These are phyloP conservation scores for Callorhinus ursinus DNA, from an alignment of 2,113 vertebrate genomes.

Conservation along the genomic window DNA sequence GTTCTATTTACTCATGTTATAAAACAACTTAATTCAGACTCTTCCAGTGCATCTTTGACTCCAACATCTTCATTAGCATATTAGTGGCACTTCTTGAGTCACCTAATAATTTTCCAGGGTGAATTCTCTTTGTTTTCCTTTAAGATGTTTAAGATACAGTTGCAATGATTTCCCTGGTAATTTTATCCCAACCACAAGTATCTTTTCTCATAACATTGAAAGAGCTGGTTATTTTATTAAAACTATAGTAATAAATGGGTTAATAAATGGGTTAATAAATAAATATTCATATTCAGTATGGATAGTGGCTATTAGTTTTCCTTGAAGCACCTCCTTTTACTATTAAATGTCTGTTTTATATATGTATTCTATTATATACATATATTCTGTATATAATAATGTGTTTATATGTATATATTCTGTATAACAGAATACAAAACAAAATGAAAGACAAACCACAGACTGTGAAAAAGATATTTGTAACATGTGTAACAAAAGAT, in stretches of 20 bases:
- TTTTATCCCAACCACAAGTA: background rate
- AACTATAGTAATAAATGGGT: background rate
- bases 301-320: background rate
- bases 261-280: background rate
- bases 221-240: background rate
- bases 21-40: background rate
- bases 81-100: background rate
- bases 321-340: background rate
- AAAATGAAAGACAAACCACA: background rate
- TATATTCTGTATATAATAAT: background rate
- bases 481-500: background rate
- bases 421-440: background rate
- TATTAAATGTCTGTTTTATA: background rate
- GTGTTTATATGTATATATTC: background rate
- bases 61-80: background rate
- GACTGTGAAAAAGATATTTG: background rate
- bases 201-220: background rate
- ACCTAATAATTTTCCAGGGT: background rate
- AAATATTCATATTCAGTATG: background rate
- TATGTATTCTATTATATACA: background rate
- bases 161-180: background rate
- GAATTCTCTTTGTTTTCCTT: background rate
- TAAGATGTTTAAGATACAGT: background rate
- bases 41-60: background rate
- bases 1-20: background rate